Base-by-base conservation (phyloP, 2,888 invertebrate species). In the Gymnocheta viridis region DNA sequence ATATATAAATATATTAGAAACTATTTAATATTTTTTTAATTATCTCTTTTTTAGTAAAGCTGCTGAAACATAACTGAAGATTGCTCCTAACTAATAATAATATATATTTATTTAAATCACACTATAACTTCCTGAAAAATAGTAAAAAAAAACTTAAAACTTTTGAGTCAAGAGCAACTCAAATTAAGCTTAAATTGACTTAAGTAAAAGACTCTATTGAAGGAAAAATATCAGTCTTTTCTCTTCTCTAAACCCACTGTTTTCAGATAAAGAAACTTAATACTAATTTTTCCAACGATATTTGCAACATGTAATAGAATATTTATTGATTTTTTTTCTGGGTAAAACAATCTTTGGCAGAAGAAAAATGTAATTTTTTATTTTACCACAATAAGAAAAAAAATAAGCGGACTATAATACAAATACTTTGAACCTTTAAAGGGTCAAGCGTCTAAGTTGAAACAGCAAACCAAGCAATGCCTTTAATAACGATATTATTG, bases 361-460 rank as follows among this genome's bases (percentile, higher is more conserved):
- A 54, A 29, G 72, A 54, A 67, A 69, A 60, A 54, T 54, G 24
- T 32, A 66, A 1, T 24, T 35, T 58, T 58, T 44, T 27, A 49
- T 58, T 67, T 49, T 58, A 29, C 32, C 47, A 17, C 7, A 66
- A 62, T 54, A 47, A 41, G 24, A 12, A 54, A 72, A 58, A 80
- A 67, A 14, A 19, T 19, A 41, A 80, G 58, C 22, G 35, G 56
- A 69, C 27, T 56, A 56, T 58, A 80, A 82, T 62, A 81, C 70
- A 85, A 85, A 82, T 80, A 67, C 58, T 85, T 86, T 88, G 87
- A 86, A 88, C 88, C 86, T 88, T 85, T 85, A 79, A 85, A 85
- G 86, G 88, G 88, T 88, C 88, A 88, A 86, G 86, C 86, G 49
- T 82, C 82, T 82, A 78, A 84, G 85, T 72, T 84, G 80, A 82